Evolutionary conservation across 2,113 vertebrate genomes (phyloP).

Genomic region (Peromyscus polionotus): DNA sequence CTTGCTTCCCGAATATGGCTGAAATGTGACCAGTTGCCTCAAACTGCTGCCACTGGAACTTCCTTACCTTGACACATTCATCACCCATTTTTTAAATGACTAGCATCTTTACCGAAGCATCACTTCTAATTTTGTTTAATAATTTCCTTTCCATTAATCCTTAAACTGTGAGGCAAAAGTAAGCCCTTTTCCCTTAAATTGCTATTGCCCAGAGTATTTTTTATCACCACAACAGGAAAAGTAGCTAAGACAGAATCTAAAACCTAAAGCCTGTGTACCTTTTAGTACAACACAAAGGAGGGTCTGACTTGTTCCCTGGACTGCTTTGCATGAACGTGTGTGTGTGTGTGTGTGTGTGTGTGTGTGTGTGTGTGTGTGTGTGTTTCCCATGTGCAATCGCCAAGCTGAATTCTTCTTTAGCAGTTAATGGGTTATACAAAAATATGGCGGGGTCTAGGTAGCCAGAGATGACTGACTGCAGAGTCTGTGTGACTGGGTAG

Average conservation of each 20-base stretch:
- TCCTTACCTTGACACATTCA: no score
- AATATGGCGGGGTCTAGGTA: slow-evolving; percentile 81
- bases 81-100: no score
- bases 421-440: slow-evolving; percentile 74
- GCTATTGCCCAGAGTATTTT: neutral
- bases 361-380: neutral
- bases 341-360: neutral
- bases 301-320: neutral
- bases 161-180: no score
- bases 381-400: slow-evolving; percentile 4
- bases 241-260: neutral
- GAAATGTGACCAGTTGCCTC: no score
- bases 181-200: no score
- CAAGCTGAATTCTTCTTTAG: slow-evolving; percentile 67
- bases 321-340: neutral
- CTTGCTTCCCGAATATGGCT: neutral
- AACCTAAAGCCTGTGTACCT: neutral
- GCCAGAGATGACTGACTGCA: slow-evolving; percentile 69
- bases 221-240: neutral
- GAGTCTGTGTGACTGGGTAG: neutral
- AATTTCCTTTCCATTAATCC: no score
- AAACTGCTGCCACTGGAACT: no score
- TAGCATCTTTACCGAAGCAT: no score
- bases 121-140: no score
- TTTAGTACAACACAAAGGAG: neutral